These are phyloP conservation scores for Caenorhabditis wallacei DNA, from an alignment of 2,888 invertebrate genomes.

Conservation along the genomic window DNA sequence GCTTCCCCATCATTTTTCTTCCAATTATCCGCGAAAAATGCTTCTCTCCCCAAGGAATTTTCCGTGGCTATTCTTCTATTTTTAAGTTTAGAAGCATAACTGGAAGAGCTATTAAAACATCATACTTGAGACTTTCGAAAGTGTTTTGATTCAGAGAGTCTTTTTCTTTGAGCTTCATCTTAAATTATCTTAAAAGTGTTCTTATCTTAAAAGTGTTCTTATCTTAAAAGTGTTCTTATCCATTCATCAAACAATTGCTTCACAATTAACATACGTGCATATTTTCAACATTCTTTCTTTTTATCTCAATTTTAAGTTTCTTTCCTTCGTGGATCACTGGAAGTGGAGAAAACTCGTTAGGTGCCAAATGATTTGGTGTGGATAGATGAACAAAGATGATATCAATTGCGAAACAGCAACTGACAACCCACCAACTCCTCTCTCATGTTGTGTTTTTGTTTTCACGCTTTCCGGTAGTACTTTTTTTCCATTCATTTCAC, in stretches of 20 bases:
- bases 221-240: neutral
- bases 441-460: constrained; percentile 51
- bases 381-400: constrained; percentile 63
- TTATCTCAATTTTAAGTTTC: neutral
- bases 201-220: constrained; percentile 11
- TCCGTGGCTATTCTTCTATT: constrained; percentile 3
- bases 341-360: constrained; percentile 46
- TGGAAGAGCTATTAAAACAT: neutral
- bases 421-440: constrained; percentile 49
- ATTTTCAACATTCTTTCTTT: neutral
- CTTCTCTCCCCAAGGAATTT: neutral
- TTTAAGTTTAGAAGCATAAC: constrained; percentile 3
- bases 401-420: constrained; percentile 59
- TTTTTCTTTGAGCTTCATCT: constrained; percentile 11
- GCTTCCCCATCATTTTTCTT: constrained; percentile 28
- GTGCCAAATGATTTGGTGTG: constrained; percentile 51
- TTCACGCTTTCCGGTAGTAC: constrained; percentile 58
- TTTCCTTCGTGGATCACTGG: constrained; percentile 22
- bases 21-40: constrained; percentile 35
- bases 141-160: constrained; percentile 18
- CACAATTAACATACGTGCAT: constrained; percentile 20
- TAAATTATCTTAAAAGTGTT: constrained; percentile 15
- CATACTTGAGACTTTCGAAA: constrained; percentile 4
- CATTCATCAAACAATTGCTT: neutral
- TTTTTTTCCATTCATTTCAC: constrained; percentile 14